These are phyloP conservation scores for Scaptomyza tumidula DNA, from an alignment of 2,888 invertebrate genomes.

Conservation along the genomic window DNA sequence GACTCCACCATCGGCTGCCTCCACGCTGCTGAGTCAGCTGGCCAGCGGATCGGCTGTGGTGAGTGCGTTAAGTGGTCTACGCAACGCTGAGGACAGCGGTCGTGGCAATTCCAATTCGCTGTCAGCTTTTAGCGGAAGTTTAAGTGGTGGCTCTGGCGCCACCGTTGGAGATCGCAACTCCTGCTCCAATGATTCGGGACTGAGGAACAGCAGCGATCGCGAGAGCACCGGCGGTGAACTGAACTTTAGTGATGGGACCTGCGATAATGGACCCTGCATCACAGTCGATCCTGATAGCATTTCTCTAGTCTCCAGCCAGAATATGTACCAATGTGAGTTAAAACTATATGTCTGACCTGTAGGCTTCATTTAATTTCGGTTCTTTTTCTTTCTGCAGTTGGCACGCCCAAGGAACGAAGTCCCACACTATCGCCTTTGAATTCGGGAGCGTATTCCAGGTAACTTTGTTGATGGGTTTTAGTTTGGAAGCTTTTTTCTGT, in stretches of 20 bases:
- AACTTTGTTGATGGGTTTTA: constrained; percentile 7
- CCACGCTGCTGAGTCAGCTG: constrained; percentile 85
- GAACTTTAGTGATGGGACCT: constrained; percentile 89
- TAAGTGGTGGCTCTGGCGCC: constrained; percentile 83
- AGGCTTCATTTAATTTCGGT: too few relatives aligned
- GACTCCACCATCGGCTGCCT: constrained; percentile 86
- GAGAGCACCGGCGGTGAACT: constrained; percentile 91
- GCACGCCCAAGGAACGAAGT: constrained; percentile 93
- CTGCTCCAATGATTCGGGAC: constrained; percentile 94
- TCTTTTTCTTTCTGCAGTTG: constrained; percentile 85
- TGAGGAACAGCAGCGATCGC: constrained; percentile 91
- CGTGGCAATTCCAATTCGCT: constrained; percentile 90
- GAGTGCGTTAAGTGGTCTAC: constrained; percentile 87
- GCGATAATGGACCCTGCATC: constrained; percentile 85
- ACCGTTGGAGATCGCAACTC: constrained; percentile 90
- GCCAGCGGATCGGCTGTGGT: constrained; percentile 78
- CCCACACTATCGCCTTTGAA: constrained; percentile 93
- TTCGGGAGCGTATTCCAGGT: constrained; percentile 90
- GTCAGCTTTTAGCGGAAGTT: constrained; percentile 82
- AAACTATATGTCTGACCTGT: too few relatives aligned
- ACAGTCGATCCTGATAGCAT: constrained; percentile 85
- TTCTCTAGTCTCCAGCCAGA: constrained; percentile 84
- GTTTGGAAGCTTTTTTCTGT: too few relatives aligned
- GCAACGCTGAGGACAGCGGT: constrained; percentile 88
- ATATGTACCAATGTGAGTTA: constrained; percentile 84